Base-by-base conservation (phyloP, 2,113 vertebrate species). In the Caranx melampygus region DNA sequence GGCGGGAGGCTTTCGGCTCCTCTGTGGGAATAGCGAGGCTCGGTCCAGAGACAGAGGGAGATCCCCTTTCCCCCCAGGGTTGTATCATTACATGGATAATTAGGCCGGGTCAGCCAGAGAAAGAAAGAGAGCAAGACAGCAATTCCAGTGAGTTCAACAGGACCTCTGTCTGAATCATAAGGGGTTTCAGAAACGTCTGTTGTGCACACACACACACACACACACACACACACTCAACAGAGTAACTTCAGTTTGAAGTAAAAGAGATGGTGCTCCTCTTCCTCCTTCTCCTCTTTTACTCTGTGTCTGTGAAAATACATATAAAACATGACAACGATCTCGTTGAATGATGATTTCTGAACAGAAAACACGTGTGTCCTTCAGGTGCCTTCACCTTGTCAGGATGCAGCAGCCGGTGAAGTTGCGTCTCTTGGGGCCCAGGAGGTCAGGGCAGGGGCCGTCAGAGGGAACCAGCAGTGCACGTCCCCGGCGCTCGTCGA, bases 11-110 rank as follows among this genome's bases (percentile, higher is more conserved):
- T 83, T 59, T 52, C 40, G 58, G 73, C 26, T 75, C 77, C 26
- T 55, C 73, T 87, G 77, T 88, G 87, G 82, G 87, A 88, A 85
- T 66, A 18, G 37, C 78, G 51, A 70, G 74, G 69, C 51, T 13
- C 35, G 1, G 35, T 58, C 71, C 1, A 55, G 52, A 62, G 51
- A 31, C 7, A 4, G 65, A 26, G 64, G 72, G 68, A 42, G 86
- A 82, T 86, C 85, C 73, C 73, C 72, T 90, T 90, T 82, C 85
- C 69, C 82, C 84, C 78, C 65, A 55, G 85, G 76, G 87, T 89
- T 89, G 70, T 88, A 89, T 82, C 87, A 81, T 91, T 91, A 91
- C 83, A 86, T 52, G 81, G 87, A 89, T 89, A 91, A 91, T 91
- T 89, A 88, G 85, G 61, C 71, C 64, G 47, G 83, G 83, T 85